These are phyloP conservation scores for Cheilosia vernalis DNA, from an alignment of 2,888 invertebrate species.

Conservation along the genomic window DNA sequence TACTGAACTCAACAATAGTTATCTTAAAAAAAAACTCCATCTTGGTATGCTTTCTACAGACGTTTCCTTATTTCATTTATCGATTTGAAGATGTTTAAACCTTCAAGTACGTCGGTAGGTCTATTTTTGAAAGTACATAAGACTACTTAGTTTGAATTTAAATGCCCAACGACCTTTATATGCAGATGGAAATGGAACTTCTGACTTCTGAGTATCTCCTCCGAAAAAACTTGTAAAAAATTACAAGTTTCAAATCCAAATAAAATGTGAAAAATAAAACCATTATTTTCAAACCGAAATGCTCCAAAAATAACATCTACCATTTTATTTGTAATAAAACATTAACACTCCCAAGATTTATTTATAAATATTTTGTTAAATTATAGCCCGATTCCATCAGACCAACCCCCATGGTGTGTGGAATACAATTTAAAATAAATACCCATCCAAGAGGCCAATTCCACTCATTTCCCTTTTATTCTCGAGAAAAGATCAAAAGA, in stretches of 20 bases:
- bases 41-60: too few species aligned
- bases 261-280: background rate
- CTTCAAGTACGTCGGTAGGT: too few species aligned
- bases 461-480: constrained; percentile 35
- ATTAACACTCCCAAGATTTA: constrained; percentile 51
- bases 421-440: constrained; percentile 69
- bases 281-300: constrained; percentile 42
- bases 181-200: too few species aligned
- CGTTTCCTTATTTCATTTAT: too few species aligned
- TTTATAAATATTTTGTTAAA: constrained; percentile 69
- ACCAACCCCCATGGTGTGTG: constrained; percentile 47
- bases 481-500: constrained; percentile 68
- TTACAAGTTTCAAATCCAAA: too few species aligned
- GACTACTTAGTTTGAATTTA: too few species aligned
- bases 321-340: constrained; percentile 76
- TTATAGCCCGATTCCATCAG: constrained; percentile 41
- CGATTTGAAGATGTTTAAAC: too few species aligned
- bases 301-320: constrained; percentile 48
- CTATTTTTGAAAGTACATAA: too few species aligned
- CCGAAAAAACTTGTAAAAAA: background rate
- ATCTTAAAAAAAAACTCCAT: too few species aligned
- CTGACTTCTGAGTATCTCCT: background rate
- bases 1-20: too few species aligned
- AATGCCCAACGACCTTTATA: too few species aligned
- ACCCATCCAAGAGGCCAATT: constrained; percentile 49